Evolutionary conservation across 35 echinoderm and acorn worm species (phyloP).

Genomic region (Ophiothrix spiculata): DNA sequence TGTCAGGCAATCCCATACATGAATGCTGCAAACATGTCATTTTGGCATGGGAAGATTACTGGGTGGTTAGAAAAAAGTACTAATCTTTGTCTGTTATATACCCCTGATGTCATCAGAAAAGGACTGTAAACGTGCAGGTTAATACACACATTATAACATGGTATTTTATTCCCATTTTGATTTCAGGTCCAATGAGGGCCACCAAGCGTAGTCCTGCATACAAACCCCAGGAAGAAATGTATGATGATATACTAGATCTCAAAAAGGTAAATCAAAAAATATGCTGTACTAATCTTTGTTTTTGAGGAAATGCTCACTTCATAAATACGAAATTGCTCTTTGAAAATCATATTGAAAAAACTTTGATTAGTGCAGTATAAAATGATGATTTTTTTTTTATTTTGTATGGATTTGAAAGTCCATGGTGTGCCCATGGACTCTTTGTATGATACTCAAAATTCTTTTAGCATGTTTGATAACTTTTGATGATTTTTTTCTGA

Average conservation of each 20-base stretch:
- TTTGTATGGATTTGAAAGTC: too few species aligned
- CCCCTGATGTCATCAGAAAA: too few species aligned
- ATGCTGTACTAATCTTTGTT: not conserved
- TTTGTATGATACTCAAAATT: not conserved
- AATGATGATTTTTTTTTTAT: not conserved
- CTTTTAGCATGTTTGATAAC: too few species aligned
- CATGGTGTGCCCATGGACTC: not conserved
- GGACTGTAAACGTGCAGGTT: too few species aligned
- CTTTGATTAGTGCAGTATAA: not conserved
- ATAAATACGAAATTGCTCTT: not conserved
- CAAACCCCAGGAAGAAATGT: conserved; percentile 95
- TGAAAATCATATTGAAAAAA: not conserved
- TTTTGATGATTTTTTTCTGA: too few species aligned
- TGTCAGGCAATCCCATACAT: too few species aligned
- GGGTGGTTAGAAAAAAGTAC: too few species aligned
- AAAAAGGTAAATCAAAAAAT: conserved; percentile 63
- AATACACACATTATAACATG: too few species aligned
- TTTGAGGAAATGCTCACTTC: not conserved
- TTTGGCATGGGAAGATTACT: too few species aligned
- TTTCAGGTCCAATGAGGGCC: conserved; percentile 41
- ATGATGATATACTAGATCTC: conserved; percentile 96
- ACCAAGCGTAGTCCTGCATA: conserved; percentile 72
- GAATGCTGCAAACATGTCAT: too few species aligned
- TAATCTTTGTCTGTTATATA: too few species aligned
- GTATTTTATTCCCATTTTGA: too few species aligned